Evolutionary conservation across 2,797 vertebrate genomes (phyloP).

Genomic region (Pangasius sanitwongsei): DNA sequence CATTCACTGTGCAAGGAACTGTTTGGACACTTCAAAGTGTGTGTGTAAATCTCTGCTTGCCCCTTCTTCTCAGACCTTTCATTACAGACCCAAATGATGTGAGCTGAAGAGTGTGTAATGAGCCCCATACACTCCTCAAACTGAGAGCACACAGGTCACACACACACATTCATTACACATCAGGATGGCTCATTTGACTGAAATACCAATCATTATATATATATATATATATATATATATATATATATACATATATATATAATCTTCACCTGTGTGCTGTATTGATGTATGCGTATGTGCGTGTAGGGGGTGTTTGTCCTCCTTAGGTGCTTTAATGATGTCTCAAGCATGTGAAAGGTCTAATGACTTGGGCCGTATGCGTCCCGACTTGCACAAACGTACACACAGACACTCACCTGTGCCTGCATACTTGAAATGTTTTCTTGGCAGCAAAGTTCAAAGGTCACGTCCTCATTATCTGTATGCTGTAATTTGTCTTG

Average conservation of each 20-base stretch:
- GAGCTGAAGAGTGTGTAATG: conserved; percentile 22
- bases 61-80: neutral
- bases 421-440: conserved; percentile 24
- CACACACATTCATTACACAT: conserved; percentile 39
- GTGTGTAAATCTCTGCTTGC: neutral
- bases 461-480: conserved; percentile 51
- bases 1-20: neutral
- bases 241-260: no score
- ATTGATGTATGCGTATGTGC: neutral
- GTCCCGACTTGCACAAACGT: conserved; percentile 13
- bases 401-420: conserved; percentile 19
- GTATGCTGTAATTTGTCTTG: conserved; percentile 36
- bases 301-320: neutral
- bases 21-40: neutral
- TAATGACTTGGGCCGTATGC: conserved; percentile 37
- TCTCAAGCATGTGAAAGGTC: conserved; percentile 20
- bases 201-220: neutral
- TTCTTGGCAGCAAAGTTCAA: conserved; percentile 28
- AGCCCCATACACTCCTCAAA: neutral
- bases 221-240: no score
- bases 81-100: neutral
- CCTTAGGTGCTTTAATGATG: conserved; percentile 37
- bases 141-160: conserved; percentile 22
- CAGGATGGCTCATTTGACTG: conserved; percentile 4
- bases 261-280: neutral